Evolutionary conservation across 2,888 invertebrate genomes (phyloP), one percentile per base, ranked within the genome.

Genomic region (Heterodera filipjevi): DNA sequence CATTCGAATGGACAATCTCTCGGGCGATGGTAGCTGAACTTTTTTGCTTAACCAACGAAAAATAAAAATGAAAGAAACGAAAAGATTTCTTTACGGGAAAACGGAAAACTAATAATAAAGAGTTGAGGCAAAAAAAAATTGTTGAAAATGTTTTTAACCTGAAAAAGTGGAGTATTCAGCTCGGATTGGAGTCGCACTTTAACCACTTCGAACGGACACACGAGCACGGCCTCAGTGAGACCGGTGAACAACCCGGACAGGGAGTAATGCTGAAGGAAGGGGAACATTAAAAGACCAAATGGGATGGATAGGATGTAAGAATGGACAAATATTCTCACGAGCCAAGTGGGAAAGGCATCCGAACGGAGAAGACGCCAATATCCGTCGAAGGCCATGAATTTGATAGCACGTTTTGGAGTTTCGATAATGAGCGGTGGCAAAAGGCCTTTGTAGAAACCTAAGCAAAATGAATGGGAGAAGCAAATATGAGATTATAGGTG

Each of bases 141-240:
- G 49, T 49, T 19, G 16, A 12, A 19, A 49, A 49, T 14, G 3
- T 0, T 8, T 6, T n/a, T 44, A 30, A 72, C 77, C 53, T 66
- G 76, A 73, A 66, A 76, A 10, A 70, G 72, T n/a, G 82, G 80
- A 44, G 82, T 79, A 64, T 82, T 84, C 66, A 84, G 76, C 53
- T 87, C 86, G 19, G 87, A 81, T 79, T 87, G 87, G 33, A 87
- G 81, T 30, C 85, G 80, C 53, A 96, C 95, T 92, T 96, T 97
- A 0, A 96, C 94, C 49, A 95, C 95, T 92, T 96, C 96, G 90
- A 96, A 96, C 0, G 96, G 96, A 91, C 95, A 95, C 0, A 95
- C 94, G 77, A 95, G 91, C 81, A 95, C 92, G 6, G 93, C 95
- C 91, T 96, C 96, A 22, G 95, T 94, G 2, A 95, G 90, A 71